A percentile compares a stretch with the other conserved stretches of the same genome.
Conservation (phyloP, 2,888 invertebrate species). For the Cactoblastis cactorum region DNA sequence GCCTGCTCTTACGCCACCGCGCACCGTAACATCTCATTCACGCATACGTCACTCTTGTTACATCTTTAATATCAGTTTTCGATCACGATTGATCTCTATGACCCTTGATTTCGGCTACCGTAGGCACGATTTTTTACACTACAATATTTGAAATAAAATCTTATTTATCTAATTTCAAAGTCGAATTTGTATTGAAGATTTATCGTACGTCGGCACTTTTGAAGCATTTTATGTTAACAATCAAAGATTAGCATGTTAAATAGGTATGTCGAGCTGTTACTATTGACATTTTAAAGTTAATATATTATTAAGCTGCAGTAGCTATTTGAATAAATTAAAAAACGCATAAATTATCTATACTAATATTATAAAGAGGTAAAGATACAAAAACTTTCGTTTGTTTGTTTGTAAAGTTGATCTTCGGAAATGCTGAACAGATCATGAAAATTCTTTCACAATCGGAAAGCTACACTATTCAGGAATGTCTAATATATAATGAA, state of each 20-base stretch:
- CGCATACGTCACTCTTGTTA: constrained; percentile 67
- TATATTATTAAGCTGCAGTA: too few relatives aligned
- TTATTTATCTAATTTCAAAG: background rate
- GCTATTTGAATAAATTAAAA: too few relatives aligned
- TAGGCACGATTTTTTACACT: constrained; percentile 55
- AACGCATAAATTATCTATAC: too few relatives aligned
- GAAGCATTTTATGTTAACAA: constrained; percentile 65
- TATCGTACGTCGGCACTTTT: constrained; percentile 39
- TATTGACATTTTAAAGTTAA: constrained; percentile 41
- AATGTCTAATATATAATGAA: too few relatives aligned
- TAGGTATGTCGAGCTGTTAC: constrained; percentile 41
- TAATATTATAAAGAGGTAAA: too few relatives aligned
- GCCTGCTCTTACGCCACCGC: constrained; percentile 36
- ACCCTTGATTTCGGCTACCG: constrained; percentile 76
- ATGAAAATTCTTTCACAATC: too few relatives aligned
- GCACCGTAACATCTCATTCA: constrained; percentile 69
- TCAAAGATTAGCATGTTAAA: constrained; percentile 68
- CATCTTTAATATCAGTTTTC: constrained; percentile 73
- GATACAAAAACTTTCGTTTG: too few relatives aligned
- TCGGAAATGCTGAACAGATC: too few relatives aligned
- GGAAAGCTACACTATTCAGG: too few relatives aligned
- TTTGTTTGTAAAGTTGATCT: too few relatives aligned
- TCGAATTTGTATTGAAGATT: background rate
- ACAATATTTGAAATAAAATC: background rate
- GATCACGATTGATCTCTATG: constrained; percentile 73